Percentiles rank a stretch among this genome's conserved stretches.
Evolutionary conservation across 2,797 vertebrate species (phyloP).

Genomic region (Helicolenus hilgendorfi): DNA sequence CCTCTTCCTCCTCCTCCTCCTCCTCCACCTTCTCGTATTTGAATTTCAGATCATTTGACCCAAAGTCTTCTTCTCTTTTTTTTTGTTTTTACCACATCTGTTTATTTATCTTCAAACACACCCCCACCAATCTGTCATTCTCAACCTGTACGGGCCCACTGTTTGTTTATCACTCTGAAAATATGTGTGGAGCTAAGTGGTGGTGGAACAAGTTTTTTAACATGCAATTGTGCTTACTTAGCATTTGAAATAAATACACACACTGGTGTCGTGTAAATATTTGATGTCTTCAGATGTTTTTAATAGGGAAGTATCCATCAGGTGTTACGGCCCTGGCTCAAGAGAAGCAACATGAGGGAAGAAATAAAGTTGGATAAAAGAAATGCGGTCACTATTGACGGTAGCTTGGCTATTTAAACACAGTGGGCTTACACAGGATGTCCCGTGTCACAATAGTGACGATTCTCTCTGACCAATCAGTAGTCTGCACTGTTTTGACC

Average conservation of each 20-base stretch:
- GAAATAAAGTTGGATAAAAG: not conserved
- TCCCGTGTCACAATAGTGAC: not conserved
- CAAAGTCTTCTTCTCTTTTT: not conserved
- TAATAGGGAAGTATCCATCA: not conserved
- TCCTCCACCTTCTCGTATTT: not conserved
- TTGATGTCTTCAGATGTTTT: not conserved
- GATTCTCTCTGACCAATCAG: not conserved
- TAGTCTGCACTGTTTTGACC: not conserved
- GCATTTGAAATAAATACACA: not conserved
- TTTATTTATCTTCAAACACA: not conserved
- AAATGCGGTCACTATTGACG: not conserved
- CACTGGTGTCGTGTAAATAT: not conserved
- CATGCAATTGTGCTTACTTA: not conserved
- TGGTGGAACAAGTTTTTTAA: not conserved
- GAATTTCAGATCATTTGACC: not conserved
- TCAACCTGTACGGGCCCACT: not conserved
- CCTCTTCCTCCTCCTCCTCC: too few species aligned
- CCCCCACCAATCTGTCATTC: not conserved
- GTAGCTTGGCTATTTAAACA: not conserved
- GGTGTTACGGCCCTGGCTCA: not conserved
- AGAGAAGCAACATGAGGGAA: not conserved
- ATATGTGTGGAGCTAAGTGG: not conserved
- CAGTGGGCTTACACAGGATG: not conserved
- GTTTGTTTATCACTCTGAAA: conserved; percentile 21
- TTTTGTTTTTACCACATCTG: not conserved